Evolutionary conservation across 1,140 invertebrate genomes (phyloP), one percentile per base, ranked within the genome.

Genomic region (Drosophila asahinai): DNA sequence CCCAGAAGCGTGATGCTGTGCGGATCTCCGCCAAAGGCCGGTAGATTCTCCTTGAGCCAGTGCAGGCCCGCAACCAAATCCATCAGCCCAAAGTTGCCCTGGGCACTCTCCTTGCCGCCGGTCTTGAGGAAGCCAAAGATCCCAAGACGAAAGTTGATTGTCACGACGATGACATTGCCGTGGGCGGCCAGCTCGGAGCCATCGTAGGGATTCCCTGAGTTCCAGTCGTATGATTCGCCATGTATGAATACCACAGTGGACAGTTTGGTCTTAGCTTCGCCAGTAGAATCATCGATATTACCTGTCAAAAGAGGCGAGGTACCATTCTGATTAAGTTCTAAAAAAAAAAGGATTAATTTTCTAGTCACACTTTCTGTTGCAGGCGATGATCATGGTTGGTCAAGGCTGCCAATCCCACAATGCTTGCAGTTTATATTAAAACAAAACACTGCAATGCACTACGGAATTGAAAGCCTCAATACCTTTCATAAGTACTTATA

Each of bases 121-220:
- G 97, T 97, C 94, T 97, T 98, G 86, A 98, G 95, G 94, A 98
- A 98, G 98, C 98, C 98, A 92, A 99, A 95, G 80, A 99, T 96
- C 65, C 98, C 99, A 64, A 99, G 95, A 83, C 99, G 96, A 95
- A 99, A 99, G 95, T 99, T 99, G 91, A 99, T 96, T 80, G 98
- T 98, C 91, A 99, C 97, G 71, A 99, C 98, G 91, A 99, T 97
- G 87, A 99, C 95, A 92, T 97, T 96, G 67, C 98, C 97, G 84
- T 97, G 96, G 65, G 97, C 96, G 62, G 98, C 97, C 52, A 99
- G 94, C 30, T 98, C 96, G 61, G 97, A 98, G 62, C 98, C 98
- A 93, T 99, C 98, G 93, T 99, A 98, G 6, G 97, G 96, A 94
- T 98, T 98, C 54, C 98, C 98, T 12, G 97, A 96, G 92, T 97